Conservation (phyloP, 2,888 invertebrate genomes). For the Protonemura montana region DNA sequence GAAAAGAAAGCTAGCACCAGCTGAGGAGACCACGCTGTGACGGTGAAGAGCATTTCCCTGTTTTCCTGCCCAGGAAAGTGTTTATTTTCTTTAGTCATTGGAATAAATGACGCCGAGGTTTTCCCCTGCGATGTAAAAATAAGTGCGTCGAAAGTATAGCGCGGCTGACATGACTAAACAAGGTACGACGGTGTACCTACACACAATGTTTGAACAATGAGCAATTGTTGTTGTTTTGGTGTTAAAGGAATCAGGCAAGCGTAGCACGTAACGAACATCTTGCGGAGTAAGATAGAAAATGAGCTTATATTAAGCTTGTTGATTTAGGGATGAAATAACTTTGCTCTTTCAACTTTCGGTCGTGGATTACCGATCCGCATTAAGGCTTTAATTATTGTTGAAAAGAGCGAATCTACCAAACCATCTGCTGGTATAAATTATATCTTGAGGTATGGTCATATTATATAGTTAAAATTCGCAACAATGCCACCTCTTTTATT, state of each 20-base stretch:
- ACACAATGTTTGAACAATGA: too few species aligned
- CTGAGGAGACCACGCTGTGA: not conserved
- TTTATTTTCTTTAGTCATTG: constrained; percentile 8
- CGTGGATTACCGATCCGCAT: not conserved
- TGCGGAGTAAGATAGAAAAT: not conserved
- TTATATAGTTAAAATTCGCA: too few species aligned
- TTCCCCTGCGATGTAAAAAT: not conserved
- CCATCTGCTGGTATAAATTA: too few species aligned
- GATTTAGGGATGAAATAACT: not conserved
- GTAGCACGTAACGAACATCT: not conserved
- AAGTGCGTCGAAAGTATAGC: not conserved
- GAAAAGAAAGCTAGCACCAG: not conserved
- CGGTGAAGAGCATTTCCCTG: constrained; percentile 21
- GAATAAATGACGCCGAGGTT: constrained; percentile 17
- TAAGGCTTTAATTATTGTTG: not conserved
- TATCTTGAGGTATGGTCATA: too few species aligned
- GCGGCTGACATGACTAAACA: not conserved
- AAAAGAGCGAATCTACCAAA: not conserved
- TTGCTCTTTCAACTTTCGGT: not conserved
- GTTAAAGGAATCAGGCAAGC: not conserved
- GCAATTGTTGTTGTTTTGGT: too few species aligned
- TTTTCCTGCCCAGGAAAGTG: constrained; percentile 17
- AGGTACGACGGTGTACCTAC: too few species aligned
- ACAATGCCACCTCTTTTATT: not conserved
- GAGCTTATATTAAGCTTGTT: not conserved